phyloP scores from a whole-genome alignment of 1,140 invertebrate species.

The Mya arenaria region DNA sequence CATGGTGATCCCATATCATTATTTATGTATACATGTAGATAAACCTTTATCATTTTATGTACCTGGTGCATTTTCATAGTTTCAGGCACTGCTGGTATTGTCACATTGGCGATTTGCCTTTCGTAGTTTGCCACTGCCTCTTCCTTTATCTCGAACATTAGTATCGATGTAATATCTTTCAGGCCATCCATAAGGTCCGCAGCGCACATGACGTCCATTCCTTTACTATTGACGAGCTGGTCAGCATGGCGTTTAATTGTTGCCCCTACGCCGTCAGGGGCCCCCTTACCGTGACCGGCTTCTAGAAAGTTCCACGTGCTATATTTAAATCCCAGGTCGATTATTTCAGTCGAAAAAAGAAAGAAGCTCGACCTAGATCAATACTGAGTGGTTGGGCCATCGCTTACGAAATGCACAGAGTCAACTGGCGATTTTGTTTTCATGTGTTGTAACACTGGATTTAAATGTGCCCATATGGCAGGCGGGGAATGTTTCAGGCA shows the following conservation, averaged over 20 bases:
- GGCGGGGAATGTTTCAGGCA: conserved; percentile 4
- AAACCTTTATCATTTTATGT: too few species aligned
- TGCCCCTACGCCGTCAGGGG: conserved; percentile 52
- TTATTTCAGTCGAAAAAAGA: conserved; percentile 4
- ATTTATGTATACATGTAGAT: too few species aligned
- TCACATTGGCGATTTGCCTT: too few species aligned
- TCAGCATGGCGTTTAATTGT: conserved; percentile 42
- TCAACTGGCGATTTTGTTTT: neutral
- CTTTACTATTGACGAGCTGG: too few species aligned
- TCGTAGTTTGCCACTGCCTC: too few species aligned
- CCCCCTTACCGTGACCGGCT: conserved; percentile 58
- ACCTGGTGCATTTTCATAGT: too few species aligned
- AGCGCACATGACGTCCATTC: too few species aligned
- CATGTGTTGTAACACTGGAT: neutral
- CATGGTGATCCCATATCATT: too few species aligned
- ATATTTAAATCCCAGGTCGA: conserved; percentile 20
- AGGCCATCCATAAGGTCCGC: too few species aligned
- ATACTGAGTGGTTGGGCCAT: conserved; percentile 64
- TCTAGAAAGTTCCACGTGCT: conserved; percentile 60
- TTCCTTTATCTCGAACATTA: too few species aligned
- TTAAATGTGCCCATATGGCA: conserved; percentile 17
- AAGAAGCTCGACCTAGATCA: conserved; percentile 55
- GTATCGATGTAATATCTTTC: too few species aligned
- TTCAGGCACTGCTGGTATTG: too few species aligned
- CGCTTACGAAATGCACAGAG: conserved; percentile 49